Evolutionary conservation across 2,797 vertebrate species (phyloP).

Genomic region (Holocentrus rufus): DNA sequence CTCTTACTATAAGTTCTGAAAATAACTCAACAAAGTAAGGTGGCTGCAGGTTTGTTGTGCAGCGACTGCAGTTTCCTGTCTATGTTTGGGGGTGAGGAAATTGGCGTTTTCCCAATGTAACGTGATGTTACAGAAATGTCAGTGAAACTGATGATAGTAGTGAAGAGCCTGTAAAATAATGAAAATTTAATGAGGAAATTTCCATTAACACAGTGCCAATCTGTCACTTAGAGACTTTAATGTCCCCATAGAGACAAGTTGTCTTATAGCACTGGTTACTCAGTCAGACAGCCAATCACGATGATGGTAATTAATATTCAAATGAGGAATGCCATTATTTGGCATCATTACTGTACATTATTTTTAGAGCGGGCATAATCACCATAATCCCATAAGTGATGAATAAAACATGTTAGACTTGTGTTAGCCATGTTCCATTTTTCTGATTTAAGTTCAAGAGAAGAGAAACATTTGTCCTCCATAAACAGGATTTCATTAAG

Average conservation of each 20-base stretch:
- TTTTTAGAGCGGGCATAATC: neutral
- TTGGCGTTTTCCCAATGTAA: neutral
- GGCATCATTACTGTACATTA: neutral
- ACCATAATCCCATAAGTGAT: neutral
- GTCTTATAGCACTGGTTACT: neutral
- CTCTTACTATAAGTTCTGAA: neutral
- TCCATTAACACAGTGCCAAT: conserved; percentile 7
- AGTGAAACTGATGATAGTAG: conserved; percentile 13
- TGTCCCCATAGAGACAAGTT: neutral
- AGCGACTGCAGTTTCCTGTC: neutral
- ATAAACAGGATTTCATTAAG: neutral
- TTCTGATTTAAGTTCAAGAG: neutral
- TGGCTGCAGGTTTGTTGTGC: conserved; percentile 19
- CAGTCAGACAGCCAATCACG: conserved; percentile 25
- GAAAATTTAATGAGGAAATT: conserved; percentile 28
- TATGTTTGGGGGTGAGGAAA: neutral
- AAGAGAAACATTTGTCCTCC: no score
- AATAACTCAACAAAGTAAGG: neutral
- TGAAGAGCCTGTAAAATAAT: conserved; percentile 25
- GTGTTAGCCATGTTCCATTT: neutral
- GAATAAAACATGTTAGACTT: conserved; percentile 19
- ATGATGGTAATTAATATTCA: conserved; percentile 1
- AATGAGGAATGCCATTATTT: conserved; percentile 1
- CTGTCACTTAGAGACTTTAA: conserved; percentile 24
- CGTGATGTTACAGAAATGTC: conserved; percentile 24